phyloP scores from a whole-genome alignment of 2,113 vertebrate genomes.

The Castor canadensis region DNA sequence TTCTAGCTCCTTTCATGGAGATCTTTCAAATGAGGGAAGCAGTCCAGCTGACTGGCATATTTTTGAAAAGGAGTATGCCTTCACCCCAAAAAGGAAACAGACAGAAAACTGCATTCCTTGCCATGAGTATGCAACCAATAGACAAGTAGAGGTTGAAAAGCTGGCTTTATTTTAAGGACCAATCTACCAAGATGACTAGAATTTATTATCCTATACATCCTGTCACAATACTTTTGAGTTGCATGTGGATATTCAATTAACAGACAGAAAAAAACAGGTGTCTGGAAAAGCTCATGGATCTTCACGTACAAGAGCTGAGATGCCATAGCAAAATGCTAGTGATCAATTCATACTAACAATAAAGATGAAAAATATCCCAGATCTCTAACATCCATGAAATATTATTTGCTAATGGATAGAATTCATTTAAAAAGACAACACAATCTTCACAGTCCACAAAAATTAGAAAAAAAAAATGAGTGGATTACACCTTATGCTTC shows the following conservation, averaged over 20 bases:
- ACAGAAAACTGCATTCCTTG: conserved; percentile 44
- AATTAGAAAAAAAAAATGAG: background rate
- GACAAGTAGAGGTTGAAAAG: background rate
- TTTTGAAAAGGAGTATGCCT: conserved; percentile 51
- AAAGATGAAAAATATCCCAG: background rate
- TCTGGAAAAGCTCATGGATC: background rate
- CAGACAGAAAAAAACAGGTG: background rate
- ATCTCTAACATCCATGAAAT: background rate
- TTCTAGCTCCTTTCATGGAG: conserved; percentile 43
- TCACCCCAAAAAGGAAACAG: conserved; percentile 37
- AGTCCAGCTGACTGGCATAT: conserved; percentile 27
- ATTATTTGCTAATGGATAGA: background rate
- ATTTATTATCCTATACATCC: background rate
- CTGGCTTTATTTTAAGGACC: background rate
- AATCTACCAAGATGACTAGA: conserved; percentile 19
- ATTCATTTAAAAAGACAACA: conserved; percentile 34
- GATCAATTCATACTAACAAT: background rate
- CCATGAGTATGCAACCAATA: background rate
- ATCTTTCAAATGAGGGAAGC: conserved; percentile 25
- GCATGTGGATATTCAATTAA: background rate
- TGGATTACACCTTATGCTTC: background rate
- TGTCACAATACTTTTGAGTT: conserved; percentile 6
- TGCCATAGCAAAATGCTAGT: background rate
- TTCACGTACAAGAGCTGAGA: background rate
- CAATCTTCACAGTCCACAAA: background rate